phyloP scores from a whole-genome alignment of 92 coral and sea anemone genomes.

The Heteractis magnifica region DNA sequence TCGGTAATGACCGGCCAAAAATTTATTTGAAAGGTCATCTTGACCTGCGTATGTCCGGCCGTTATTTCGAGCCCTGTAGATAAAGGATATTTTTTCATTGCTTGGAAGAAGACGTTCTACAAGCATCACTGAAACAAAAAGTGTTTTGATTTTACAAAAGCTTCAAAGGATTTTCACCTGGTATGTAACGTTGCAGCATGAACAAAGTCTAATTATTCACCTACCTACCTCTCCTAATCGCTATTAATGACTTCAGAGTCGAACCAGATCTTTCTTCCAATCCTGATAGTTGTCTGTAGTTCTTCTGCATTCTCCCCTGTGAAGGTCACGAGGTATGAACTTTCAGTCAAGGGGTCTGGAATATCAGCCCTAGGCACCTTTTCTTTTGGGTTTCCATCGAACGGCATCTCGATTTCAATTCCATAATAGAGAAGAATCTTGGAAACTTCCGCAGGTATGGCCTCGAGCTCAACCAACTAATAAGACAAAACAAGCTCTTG shows the following conservation, averaged over 20 bases:
- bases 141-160: no score
- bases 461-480: constrained; percentile 31
- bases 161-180: background rate
- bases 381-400: constrained; percentile 4
- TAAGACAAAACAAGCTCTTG: background rate
- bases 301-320: constrained; percentile 50
- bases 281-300: constrained; percentile 24
- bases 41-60: no score
- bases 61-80: no score
- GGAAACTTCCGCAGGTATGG: constrained; percentile 21
- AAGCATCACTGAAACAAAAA: background rate
- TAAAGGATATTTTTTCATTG: no score
- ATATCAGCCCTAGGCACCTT: background rate
- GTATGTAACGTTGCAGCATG: background rate
- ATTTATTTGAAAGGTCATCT: no score
- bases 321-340: constrained; percentile 28
- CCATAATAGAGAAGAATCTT: constrained; percentile 22
- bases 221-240: background rate
- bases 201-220: background rate
- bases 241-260: constrained; percentile 30
- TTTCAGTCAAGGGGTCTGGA: constrained; percentile 21
- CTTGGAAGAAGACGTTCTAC: background rate
- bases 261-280: constrained; percentile 55
- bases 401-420: constrained; percentile 21
- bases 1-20: no score